These are phyloP conservation scores for Anser cygnoides DNA, from an alignment of 2,113 vertebrate species.

Conservation along the genomic window DNA sequence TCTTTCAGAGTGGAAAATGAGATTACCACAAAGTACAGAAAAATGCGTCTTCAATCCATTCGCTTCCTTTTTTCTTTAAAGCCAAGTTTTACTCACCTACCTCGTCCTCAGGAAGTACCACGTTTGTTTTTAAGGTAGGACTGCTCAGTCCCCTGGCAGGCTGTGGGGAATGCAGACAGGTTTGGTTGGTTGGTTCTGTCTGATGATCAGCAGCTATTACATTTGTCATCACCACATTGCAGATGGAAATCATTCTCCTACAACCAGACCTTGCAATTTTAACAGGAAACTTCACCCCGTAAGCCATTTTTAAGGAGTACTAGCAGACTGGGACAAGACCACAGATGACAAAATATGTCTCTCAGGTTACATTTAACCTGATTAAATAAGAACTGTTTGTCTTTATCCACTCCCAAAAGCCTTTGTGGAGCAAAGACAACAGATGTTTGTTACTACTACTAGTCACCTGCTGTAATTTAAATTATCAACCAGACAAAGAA, in stretches of 20 bases:
- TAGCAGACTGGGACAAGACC: conserved; percentile 22
- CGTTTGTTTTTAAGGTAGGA: background rate
- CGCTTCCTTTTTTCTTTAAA: background rate
- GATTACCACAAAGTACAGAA: background rate
- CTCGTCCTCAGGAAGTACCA: background rate
- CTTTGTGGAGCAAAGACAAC: conserved; percentile 78
- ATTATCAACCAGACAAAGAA: background rate
- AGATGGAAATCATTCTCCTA: conserved; percentile 63
- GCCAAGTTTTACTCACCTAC: background rate
- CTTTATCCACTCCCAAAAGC: conserved; percentile 71
- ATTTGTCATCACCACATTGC: conserved; percentile 43
- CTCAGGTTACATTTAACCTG: conserved; percentile 65
- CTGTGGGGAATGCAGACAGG: background rate
- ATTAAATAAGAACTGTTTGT: conserved; percentile 64
- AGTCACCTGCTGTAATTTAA: conserved; percentile 64
- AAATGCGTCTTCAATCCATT: background rate
- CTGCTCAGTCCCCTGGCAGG: background rate
- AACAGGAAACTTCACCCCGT: conserved; percentile 37
- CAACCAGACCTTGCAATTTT: conserved; percentile 40
- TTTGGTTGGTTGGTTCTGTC: background rate
- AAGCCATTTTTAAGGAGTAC: conserved; percentile 61
- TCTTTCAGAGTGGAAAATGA: background rate
- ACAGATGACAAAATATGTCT: conserved; percentile 53
- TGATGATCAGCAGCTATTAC: background rate
- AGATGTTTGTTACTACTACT: conserved; percentile 82